Conservation (phyloP, 2,797 vertebrate species). For the Megalops cyprinoides region DNA sequence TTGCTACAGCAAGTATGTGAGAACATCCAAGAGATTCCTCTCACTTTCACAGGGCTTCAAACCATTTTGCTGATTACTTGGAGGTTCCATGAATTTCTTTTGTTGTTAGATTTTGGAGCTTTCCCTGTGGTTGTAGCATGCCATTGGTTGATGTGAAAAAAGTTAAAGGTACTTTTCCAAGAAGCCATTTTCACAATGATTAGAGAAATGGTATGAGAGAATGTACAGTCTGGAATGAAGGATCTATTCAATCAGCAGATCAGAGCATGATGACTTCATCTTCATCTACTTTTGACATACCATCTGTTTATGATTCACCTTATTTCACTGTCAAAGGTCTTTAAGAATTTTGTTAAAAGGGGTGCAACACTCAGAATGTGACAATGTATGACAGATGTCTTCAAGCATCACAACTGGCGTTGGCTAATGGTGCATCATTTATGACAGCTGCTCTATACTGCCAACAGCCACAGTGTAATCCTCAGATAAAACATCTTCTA, state of each 20-base stretch:
- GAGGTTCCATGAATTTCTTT: neutral
- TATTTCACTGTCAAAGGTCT: neutral
- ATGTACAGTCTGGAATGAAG: too few relatives aligned
- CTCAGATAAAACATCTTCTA: neutral
- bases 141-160: too few relatives aligned
- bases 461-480: neutral
- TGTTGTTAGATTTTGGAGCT: too few relatives aligned
- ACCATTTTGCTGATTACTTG: neutral
- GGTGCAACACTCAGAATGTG: too few relatives aligned
- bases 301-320: neutral
- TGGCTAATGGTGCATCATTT: neutral
- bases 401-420: too few relatives aligned
- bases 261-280: neutral
- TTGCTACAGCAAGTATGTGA: neutral
- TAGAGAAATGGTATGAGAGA: too few relatives aligned
- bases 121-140: neutral
- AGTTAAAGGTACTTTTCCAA: too few relatives aligned
- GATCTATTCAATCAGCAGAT: neutral
- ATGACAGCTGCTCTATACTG: neutral
- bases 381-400: too few relatives aligned
- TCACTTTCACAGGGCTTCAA: neutral
- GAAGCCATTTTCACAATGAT: too few relatives aligned
- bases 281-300: neutral
- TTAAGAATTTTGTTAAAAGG: too few relatives aligned
- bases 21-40: neutral